Base-by-base conservation (phyloP, 1,140 invertebrate species). In the Liolophura sinensis region DNA sequence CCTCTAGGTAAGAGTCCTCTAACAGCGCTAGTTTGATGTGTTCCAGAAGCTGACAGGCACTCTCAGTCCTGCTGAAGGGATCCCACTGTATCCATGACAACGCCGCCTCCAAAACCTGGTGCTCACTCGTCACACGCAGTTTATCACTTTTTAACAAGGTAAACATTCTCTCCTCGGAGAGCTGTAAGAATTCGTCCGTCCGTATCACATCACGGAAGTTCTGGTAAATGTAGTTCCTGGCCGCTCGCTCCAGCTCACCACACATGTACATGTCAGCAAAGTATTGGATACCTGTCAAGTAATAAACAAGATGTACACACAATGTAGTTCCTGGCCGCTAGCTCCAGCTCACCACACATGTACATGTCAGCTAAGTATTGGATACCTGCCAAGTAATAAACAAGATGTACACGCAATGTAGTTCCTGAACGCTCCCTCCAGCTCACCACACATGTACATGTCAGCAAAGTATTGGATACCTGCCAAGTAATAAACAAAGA, bases 71-170 rank as follows among this genome's bases (percentile, higher is more conserved):
- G 20, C 68, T 68, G 16, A 66, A 61, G 0, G 73, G 67, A 62
- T 81, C 78, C 60, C 73, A 78, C 52, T 81, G 73, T 15, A 83
- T 65, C 81, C 81, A 83, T 1, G 71, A 65, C 11, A 71, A 73
- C 0, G 76, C 77, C 1, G 81, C 80, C 56, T 83, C 79, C 66
- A 79, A 77, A 62, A 97, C 93, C 90, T 93, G 74, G n/a, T 73
- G 67, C 60, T 81, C 79, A 51, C 70, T 70, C 15, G 68, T 73
- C 18, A 83, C 81, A 54, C 80, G 78, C 15, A 83, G 68, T 58
- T 77, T 76, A 57, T 83, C 79, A 72, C 76, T 79, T 59, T 76
- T 74, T 18, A 83, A 67, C 54, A 83, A 47, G 24, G 71, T 64
- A 11, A 80, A 62, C 16, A 83, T 62, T 27, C 74, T 61, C n/a